These are phyloP conservation scores for Oikopleura vanhoeffeni DNA, from an alignment of 23 tunicate species.

Conservation along the genomic window DNA sequence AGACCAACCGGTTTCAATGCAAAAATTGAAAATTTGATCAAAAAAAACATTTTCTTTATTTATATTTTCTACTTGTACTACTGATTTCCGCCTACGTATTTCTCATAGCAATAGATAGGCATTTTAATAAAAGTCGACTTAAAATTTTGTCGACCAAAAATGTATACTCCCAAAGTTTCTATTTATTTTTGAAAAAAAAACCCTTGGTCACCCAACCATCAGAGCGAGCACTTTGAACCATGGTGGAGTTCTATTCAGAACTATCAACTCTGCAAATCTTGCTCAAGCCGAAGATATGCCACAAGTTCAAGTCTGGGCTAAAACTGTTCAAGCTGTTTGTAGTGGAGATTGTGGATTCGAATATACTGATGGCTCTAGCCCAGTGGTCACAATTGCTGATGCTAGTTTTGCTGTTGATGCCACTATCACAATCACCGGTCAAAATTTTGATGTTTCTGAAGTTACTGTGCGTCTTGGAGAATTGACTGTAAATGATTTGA, in stretches of 20 bases:
- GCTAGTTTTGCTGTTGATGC: neutral
- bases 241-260: neutral
- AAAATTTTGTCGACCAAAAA: too few species aligned
- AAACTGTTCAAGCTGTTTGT: conserved; percentile 23
- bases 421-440: neutral
- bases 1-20: too few species aligned
- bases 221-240: too few species aligned
- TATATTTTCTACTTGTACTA: too few species aligned
- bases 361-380: conserved; percentile 18
- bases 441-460: neutral
- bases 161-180: too few species aligned
- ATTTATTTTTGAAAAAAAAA: too few species aligned
- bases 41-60: too few species aligned
- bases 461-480: neutral
- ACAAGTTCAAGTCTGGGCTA: conserved; percentile 15
- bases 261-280: neutral
- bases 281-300: neutral
- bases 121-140: too few species aligned
- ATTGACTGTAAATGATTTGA: neutral
- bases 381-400: conserved; percentile 16
- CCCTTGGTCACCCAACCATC: too few species aligned
- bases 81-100: too few species aligned
- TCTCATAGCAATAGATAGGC: too few species aligned
- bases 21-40: too few species aligned
- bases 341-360: conserved; percentile 20